These are phyloP conservation scores for Litoditis marina DNA, from an alignment of 2,888 invertebrate genomes.

Conservation along the genomic window DNA sequence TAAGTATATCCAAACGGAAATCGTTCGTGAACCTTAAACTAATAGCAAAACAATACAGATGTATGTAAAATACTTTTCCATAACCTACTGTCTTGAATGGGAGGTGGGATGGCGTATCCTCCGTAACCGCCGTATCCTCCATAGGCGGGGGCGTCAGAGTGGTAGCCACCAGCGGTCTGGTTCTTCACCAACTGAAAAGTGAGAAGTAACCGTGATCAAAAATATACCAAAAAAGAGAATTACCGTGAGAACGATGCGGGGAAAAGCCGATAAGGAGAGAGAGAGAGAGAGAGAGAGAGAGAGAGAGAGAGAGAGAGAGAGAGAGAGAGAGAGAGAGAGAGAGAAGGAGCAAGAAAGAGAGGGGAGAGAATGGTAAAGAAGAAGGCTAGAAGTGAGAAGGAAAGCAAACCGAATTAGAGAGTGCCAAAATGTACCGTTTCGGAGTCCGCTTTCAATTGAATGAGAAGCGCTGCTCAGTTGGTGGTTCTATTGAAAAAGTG, in stretches of 20 bases:
- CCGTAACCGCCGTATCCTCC: background rate
- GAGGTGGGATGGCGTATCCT: slow-evolving; percentile 22
- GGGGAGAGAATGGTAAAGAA: background rate
- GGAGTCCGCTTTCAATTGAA: background rate
- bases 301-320: background rate
- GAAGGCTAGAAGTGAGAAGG: background rate
- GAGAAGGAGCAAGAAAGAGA: background rate
- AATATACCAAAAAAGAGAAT: background rate
- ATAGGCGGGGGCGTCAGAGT: slow-evolving; percentile 16
- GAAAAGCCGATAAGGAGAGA: background rate
- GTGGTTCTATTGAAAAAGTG: no score
- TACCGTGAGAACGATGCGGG: background rate
- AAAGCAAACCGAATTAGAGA: background rate
- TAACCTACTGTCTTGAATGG: slow-evolving; percentile 35
- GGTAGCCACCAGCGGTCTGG: slow-evolving; percentile 25
- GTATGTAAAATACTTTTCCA: no score
- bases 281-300: background rate
- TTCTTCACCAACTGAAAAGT: slow-evolving; percentile 18
- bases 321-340: background rate
- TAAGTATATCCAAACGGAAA: no score
- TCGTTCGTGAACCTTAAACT: no score
- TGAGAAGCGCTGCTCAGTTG: no score
- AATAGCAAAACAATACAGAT: no score
- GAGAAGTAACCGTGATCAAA: background rate
- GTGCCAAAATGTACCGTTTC: background rate